These are phyloP conservation scores for Tetanocera ferruginea DNA, from an alignment of 2,888 invertebrate genomes.

Conservation along the genomic window DNA sequence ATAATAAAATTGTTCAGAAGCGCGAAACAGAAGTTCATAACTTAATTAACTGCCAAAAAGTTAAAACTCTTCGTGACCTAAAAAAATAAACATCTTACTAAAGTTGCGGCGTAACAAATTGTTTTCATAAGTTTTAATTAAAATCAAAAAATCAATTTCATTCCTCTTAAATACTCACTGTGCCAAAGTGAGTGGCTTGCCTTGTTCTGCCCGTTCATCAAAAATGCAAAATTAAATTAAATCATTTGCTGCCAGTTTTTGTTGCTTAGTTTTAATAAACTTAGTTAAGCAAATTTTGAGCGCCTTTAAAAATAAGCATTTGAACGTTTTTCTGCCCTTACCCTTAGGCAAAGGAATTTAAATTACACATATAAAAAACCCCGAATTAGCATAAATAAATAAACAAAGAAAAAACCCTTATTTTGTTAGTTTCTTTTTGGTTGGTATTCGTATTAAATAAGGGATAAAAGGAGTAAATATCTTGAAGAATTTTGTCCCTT, in stretches of 20 bases:
- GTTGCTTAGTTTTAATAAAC: not conserved
- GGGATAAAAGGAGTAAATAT: not conserved
- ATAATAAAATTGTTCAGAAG: too few species aligned
- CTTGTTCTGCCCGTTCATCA: not conserved
- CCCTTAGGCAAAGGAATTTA: not conserved
- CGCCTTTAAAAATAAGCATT: not conserved
- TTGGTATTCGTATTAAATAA: not conserved
- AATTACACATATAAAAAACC: not conserved
- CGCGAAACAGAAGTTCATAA: too few species aligned
- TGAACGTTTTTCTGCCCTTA: not conserved
- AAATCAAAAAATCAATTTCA: too few species aligned
- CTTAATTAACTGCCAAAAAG: too few species aligned
- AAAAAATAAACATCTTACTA: too few species aligned
- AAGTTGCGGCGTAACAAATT: too few species aligned
- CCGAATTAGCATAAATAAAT: not conserved
- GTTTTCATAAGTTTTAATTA: too few species aligned
- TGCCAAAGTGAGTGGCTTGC: too few species aligned
- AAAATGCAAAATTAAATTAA: constrained; percentile 5
- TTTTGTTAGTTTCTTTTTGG: not conserved
- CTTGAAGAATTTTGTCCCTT: not conserved
- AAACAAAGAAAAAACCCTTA: not conserved
- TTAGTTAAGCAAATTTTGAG: not conserved
- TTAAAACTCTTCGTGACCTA: too few species aligned
- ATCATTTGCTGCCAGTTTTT: constrained; percentile 1
- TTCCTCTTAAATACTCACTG: too few species aligned